Evolutionary conservation across 2,888 invertebrate genomes (phyloP).

Genomic region (Drosophila testacea): DNA sequence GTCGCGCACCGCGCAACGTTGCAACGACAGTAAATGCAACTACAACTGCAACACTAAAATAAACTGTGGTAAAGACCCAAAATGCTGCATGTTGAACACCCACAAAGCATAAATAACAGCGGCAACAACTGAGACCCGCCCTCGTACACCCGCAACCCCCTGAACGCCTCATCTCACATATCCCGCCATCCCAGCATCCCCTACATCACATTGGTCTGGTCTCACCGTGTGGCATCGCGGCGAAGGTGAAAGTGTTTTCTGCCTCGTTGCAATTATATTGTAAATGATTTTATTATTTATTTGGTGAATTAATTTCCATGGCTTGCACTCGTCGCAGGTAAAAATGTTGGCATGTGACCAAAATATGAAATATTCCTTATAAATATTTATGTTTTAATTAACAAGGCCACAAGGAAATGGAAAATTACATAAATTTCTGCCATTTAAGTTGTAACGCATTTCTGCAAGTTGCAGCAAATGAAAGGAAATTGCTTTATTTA

Average conservation of each 20-base stretch:
- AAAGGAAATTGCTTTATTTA: slow-evolving; percentile 51
- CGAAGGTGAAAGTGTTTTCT: slow-evolving; percentile 77
- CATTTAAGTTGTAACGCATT: slow-evolving; percentile 54
- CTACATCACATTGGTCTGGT: neutral
- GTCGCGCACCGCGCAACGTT: slow-evolving; percentile 9
- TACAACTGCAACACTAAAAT: slow-evolving; percentile 54
- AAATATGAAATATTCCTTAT: slow-evolving; percentile 74
- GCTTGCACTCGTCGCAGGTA: slow-evolving; percentile 7
- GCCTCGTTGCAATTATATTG: slow-evolving; percentile 74
- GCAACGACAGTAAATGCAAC: slow-evolving; percentile 26
- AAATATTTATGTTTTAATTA: slow-evolving; percentile 81
- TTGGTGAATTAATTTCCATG: slow-evolving; percentile 75
- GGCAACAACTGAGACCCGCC: slow-evolving; percentile 57
- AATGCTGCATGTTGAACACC: slow-evolving; percentile 78
- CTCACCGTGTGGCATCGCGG: slow-evolving; percentile 40
- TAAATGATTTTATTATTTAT: slow-evolving; percentile 81
- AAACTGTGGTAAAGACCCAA: slow-evolving; percentile 74
- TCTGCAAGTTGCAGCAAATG: slow-evolving; percentile 7
- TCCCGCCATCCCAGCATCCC: slow-evolving; percentile 1
- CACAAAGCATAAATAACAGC: slow-evolving; percentile 78
- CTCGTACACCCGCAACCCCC: neutral
- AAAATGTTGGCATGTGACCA: slow-evolving; percentile 25
- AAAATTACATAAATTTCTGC: slow-evolving; percentile 64
- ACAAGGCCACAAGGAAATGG: slow-evolving; percentile 76
- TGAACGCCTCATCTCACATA: neutral